Evolutionary conservation across 1,140 invertebrate genomes (phyloP).

Genomic region (Penaeus japonicus): DNA sequence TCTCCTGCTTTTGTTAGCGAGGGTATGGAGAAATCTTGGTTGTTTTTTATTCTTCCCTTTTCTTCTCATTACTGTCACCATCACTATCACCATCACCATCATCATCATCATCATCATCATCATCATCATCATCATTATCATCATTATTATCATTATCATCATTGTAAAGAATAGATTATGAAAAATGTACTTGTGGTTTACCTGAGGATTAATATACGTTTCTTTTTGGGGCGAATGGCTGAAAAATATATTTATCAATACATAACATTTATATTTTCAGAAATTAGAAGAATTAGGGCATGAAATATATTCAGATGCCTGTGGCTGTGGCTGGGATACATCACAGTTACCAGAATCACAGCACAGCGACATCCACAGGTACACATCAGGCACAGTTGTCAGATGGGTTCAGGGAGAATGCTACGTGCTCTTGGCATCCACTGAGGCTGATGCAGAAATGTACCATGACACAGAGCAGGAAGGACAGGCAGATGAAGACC

Average conservation of each 20-base stretch:
- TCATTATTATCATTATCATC: too few relatives aligned
- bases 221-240: too few relatives aligned
- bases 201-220: too few relatives aligned
- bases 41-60: background rate
- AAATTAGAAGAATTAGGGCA: slow-evolving; percentile 42
- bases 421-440: slow-evolving; percentile 43
- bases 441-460: background rate
- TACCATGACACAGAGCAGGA: slow-evolving; percentile 6
- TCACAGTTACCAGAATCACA: slow-evolving; percentile 43
- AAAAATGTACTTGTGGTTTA: too few relatives aligned
- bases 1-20: slow-evolving; percentile 29
- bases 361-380: slow-evolving; percentile 47
- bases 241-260: too few relatives aligned
- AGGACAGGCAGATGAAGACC: background rate
- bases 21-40: background rate
- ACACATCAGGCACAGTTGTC: slow-evolving; percentile 43
- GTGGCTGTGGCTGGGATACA: slow-evolving; percentile 47
- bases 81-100: too few relatives aligned
- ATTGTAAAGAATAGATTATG: too few relatives aligned
- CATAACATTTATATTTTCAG: slow-evolving; percentile 7
- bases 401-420: slow-evolving; percentile 48
- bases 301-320: slow-evolving; percentile 29
- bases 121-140: too few relatives aligned
- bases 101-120: too few relatives aligned
- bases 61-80: background rate